Evolutionary conservation across 2,113 vertebrate genomes (phyloP).

Genomic region (Glaucomys volans): DNA sequence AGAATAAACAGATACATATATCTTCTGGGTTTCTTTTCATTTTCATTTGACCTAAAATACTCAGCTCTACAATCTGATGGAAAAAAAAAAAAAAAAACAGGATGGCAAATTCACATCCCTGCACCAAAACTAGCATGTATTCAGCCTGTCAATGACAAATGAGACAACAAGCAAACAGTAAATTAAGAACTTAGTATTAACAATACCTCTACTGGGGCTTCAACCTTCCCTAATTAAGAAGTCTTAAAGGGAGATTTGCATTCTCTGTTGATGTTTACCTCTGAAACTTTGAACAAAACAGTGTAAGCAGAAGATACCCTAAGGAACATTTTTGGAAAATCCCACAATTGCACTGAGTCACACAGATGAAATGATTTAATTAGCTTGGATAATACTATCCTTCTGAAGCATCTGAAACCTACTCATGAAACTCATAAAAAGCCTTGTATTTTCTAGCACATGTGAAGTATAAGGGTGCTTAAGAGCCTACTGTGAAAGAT

Average conservation of each 20-base stretch:
- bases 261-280: slow-evolving; percentile 84
- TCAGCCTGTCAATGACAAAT: neutral
- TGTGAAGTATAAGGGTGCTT: slow-evolving; percentile 67
- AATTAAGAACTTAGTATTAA: slow-evolving; percentile 73
- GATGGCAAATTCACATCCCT: neutral
- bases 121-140: neutral
- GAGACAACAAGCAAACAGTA: slow-evolving; percentile 11
- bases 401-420: slow-evolving; percentile 68
- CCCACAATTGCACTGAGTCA: slow-evolving; percentile 77
- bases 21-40: neutral
- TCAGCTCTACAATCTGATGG: neutral
- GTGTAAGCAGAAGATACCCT: slow-evolving; percentile 80
- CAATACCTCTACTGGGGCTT: slow-evolving; percentile 64
- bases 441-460: slow-evolving; percentile 52
- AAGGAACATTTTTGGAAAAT: slow-evolving; percentile 83
- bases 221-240: slow-evolving; percentile 64
- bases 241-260: slow-evolving; percentile 77
- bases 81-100: slow-evolving; percentile 39
- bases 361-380: slow-evolving; percentile 87
- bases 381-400: slow-evolving; percentile 76
- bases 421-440: slow-evolving; percentile 79
- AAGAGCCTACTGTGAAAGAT: slow-evolving; percentile 64
- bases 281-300: slow-evolving; percentile 78
- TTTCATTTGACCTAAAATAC: neutral
- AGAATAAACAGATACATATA: neutral